Evolutionary conservation across 2,888 invertebrate genomes (phyloP).

Genomic region (Cryptocheilus praepositus): DNA sequence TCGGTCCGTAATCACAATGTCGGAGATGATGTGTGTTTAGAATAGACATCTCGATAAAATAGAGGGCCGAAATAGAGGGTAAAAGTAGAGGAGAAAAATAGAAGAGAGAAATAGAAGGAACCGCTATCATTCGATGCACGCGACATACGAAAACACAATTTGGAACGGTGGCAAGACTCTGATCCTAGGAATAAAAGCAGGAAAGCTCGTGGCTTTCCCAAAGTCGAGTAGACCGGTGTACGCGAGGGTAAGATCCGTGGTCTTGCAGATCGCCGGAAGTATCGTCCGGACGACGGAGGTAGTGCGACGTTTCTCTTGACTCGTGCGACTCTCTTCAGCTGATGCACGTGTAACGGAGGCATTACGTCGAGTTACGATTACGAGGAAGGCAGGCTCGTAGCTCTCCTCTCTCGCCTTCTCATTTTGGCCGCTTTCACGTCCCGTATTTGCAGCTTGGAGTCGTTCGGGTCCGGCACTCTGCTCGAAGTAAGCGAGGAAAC

Average conservation of each 20-base stretch:
- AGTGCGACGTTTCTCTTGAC: conserved; percentile 31
- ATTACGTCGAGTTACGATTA: conserved; percentile 53
- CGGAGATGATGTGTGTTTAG: too few relatives aligned
- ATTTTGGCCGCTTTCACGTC: conserved; percentile 5
- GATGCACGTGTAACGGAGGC: conserved; percentile 34
- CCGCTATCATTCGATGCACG: too few relatives aligned
- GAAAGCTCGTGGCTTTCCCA: too few relatives aligned
- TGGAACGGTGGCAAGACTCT: too few relatives aligned
- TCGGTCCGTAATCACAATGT: too few relatives aligned
- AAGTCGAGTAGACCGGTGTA: conserved; percentile 5
- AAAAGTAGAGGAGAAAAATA: too few relatives aligned
- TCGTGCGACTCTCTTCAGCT: conserved; percentile 15
- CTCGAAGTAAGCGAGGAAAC: too few relatives aligned
- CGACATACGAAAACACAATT: too few relatives aligned
- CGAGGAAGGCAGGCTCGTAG: conserved; percentile 25
- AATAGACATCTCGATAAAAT: too few relatives aligned
- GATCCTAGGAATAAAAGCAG: too few relatives aligned
- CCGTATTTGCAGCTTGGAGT: not conserved
- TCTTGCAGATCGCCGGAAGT: conserved; percentile 27
- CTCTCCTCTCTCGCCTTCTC: not conserved
- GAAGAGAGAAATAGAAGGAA: too few relatives aligned
- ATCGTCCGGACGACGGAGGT: conserved; percentile 29
- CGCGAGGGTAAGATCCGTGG: conserved; percentile 31
- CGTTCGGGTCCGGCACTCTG: not conserved
- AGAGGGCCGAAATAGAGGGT: too few relatives aligned